A percentile compares a stretch with the other conserved stretches of the same genome.
Conservation (phyloP, 2,113 vertebrate genomes). For the Otis tarda region DNA sequence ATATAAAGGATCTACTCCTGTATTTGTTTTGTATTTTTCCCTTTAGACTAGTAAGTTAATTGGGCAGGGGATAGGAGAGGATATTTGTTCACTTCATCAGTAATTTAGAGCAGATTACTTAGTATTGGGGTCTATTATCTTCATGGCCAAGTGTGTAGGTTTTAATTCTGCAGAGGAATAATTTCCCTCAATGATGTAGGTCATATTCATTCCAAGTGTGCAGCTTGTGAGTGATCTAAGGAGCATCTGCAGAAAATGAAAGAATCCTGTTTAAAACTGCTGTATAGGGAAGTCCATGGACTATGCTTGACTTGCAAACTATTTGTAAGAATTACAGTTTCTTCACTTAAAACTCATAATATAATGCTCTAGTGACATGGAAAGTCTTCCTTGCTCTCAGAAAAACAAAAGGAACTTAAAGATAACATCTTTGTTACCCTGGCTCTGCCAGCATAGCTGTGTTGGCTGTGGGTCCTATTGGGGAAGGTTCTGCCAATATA, state of each 20-base stretch:
- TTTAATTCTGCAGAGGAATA: background rate
- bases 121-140: background rate
- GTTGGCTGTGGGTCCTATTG: rapidly evolving
- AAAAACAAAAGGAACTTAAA: background rate
- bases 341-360: background rate
- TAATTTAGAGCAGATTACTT: background rate
- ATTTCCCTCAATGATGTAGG: background rate
- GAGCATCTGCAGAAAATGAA: background rate
- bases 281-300: background rate
- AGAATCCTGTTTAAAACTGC: background rate
- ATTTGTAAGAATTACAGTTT: background rate
- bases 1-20: background rate
- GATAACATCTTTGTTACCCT: background rate
- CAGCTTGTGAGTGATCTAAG: background rate
- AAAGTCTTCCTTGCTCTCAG: background rate
- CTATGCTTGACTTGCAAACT: background rate
- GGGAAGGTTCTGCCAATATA: background rate
- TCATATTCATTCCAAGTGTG: background rate
- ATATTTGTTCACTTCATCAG: background rate
- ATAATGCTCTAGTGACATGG: background rate
- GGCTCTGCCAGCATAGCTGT: background rate
- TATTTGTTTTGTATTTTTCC: background rate
- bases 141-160: background rate
- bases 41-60: background rate
- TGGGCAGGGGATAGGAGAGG: background rate